Evolutionary conservation across 2,797 vertebrate genomes (phyloP).

Genomic region (Fundulus diaphanus): DNA sequence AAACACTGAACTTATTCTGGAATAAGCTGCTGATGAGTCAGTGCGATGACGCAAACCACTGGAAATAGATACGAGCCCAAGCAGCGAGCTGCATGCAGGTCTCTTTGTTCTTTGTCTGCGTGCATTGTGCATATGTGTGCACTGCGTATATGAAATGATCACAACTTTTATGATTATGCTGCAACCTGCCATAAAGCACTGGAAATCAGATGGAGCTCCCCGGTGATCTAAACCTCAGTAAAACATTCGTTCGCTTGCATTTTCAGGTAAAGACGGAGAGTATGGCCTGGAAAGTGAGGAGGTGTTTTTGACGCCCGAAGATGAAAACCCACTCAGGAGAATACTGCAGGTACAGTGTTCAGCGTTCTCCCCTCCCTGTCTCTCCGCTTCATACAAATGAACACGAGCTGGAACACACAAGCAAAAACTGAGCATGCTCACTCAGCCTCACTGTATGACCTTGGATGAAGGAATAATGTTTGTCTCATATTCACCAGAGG

Average conservation of each 20-base stretch:
- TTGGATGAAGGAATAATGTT: slow-evolving; percentile 68
- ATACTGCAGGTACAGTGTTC: slow-evolving; percentile 82
- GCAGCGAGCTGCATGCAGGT: slow-evolving; percentile 45
- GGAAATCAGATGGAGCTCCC: slow-evolving; percentile 36
- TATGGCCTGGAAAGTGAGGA: slow-evolving; percentile 80
- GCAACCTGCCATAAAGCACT: slow-evolving; percentile 50
- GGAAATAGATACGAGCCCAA: slow-evolving; percentile 68
- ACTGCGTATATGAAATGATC: slow-evolving; percentile 15
- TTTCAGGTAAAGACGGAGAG: slow-evolving; percentile 80
- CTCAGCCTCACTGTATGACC: slow-evolving; percentile 64
- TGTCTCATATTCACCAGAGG: slow-evolving; percentile 67
- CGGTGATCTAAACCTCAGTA: slow-evolving; percentile 34
- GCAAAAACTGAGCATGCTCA: slow-evolving; percentile 51
- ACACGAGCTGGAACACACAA: slow-evolving; percentile 31
- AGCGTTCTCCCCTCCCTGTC: slow-evolving; percentile 20
- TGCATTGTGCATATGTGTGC: slow-evolving; percentile 17
- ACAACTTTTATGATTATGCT: slow-evolving; percentile 49
- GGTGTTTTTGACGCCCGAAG: slow-evolving; percentile 79
- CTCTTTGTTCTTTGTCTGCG: slow-evolving; percentile 36
- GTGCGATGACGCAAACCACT: slow-evolving; percentile 73
- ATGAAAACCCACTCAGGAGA: slow-evolving; percentile 85
- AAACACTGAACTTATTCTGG: slow-evolving; percentile 63
- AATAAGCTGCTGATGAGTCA: slow-evolving; percentile 72
- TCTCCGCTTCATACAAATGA: slow-evolving; percentile 22
- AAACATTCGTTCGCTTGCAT: slow-evolving; percentile 48